phyloP scores from a whole-genome alignment of 2,888 invertebrate genomes.

The Spodoptera littoralis region DNA sequence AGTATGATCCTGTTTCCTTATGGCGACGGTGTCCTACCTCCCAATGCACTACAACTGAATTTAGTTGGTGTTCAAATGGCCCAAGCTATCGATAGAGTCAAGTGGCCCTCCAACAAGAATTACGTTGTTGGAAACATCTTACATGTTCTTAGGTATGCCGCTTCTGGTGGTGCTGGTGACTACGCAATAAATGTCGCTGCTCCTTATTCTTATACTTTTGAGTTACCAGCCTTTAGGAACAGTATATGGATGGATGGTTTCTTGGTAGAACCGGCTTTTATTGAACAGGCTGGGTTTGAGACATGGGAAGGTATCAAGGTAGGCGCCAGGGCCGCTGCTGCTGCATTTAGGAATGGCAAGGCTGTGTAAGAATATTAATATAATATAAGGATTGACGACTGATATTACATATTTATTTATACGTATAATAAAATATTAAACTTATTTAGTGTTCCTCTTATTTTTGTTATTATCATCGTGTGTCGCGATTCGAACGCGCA shows the following conservation, averaged over 20 bases:
- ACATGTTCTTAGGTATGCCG: slow-evolving; percentile 83
- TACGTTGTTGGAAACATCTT: slow-evolving; percentile 87
- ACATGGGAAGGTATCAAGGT: slow-evolving; percentile 89
- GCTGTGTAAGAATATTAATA: slow-evolving; percentile 5
- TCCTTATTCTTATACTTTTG: slow-evolving; percentile 89
- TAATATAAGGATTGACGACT: too few relatives aligned
- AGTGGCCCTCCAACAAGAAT: slow-evolving; percentile 74
- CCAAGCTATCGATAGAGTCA: slow-evolving; percentile 81
- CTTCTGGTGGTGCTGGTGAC: slow-evolving; percentile 90
- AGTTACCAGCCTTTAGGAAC: slow-evolving; percentile 84
- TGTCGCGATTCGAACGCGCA: too few relatives aligned
- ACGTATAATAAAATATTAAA: too few relatives aligned
- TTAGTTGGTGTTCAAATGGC: slow-evolving; percentile 78
- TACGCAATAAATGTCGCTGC: slow-evolving; percentile 86
- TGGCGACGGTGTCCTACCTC: slow-evolving; percentile 80
- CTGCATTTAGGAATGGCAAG: slow-evolving; percentile 67
- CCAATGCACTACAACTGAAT: slow-evolving; percentile 81
- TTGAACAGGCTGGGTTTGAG: slow-evolving; percentile 87
- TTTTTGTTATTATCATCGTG: too few relatives aligned
- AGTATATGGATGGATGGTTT: slow-evolving; percentile 85
- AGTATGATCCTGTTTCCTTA: slow-evolving; percentile 86
- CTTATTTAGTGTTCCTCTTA: too few relatives aligned
- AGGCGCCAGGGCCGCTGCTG: slow-evolving; percentile 82
- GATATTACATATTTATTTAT: too few relatives aligned
- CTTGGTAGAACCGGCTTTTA: slow-evolving; percentile 85